A percentile compares a stretch with the other conserved stretches of the same genome.
Conservation (phyloP, 2,888 invertebrate genomes). For the Erebia palarica region DNA sequence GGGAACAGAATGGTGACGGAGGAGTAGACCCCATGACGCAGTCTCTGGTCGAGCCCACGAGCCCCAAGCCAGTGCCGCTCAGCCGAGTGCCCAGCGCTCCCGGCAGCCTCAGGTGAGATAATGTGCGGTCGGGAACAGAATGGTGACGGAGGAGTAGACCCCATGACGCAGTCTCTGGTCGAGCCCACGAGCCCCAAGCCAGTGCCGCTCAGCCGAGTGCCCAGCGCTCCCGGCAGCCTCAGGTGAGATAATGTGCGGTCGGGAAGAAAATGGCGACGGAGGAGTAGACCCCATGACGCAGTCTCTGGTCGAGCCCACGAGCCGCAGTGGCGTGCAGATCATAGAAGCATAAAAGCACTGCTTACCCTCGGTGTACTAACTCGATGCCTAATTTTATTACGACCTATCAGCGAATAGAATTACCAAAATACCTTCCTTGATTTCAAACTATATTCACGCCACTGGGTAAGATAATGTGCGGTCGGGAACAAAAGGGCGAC, state of each 20-base stretch:
- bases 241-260: conserved; percentile 53
- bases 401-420: no score
- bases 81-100: conserved; percentile 88
- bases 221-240: conserved; percentile 89
- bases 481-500: no score
- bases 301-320: no score
- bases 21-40: conserved; percentile 71
- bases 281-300: background rate
- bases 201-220: conserved; percentile 81
- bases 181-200: conserved; percentile 33
- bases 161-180: conserved; percentile 80
- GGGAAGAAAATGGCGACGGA: no score
- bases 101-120: conserved; percentile 84
- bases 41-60: conserved; percentile 72
- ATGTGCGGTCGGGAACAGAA: conserved; percentile 59
- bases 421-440: no score
- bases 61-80: conserved; percentile 69
- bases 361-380: no score
- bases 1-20: conserved; percentile 51
- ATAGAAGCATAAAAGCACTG: no score
- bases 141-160: conserved; percentile 49
- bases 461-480: no score
- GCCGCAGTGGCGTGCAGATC: no score
- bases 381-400: no score
- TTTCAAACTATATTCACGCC: no score